Conservation (phyloP, 2,113 vertebrate genomes). For the Condylura cristata region DNA sequence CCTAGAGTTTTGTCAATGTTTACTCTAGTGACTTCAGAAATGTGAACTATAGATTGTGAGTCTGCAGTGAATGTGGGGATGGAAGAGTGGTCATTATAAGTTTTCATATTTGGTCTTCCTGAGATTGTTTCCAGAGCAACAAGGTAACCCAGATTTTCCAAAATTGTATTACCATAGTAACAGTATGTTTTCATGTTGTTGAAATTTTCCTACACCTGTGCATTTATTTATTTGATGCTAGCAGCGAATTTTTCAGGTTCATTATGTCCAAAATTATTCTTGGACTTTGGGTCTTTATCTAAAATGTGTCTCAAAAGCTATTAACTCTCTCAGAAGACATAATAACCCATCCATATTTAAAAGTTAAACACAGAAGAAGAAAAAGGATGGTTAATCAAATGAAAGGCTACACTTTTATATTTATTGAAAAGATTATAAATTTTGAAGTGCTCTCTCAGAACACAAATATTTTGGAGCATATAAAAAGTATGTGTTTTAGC, state of each 20-base stretch:
- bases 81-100: neutral
- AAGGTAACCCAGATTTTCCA: constrained; percentile 60
- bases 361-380: neutral
- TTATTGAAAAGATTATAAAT: neutral
- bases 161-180: constrained; percentile 63
- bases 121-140: constrained; percentile 50
- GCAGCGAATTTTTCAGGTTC: constrained; percentile 10
- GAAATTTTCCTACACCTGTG: neutral
- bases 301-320: neutral
- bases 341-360: neutral
- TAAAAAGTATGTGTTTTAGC: neutral
- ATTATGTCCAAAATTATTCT: constrained; percentile 35
- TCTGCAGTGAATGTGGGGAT: neutral
- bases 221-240: neutral
- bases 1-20: neutral
- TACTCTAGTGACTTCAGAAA: constrained; percentile 8
- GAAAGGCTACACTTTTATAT: neutral
- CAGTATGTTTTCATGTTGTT: constrained; percentile 46
- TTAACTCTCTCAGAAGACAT: neutral
- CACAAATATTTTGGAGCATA: neutral
- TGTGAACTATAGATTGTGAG: neutral
- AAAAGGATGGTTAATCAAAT: neutral
- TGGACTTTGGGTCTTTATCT: neutral
- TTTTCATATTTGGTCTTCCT: constrained; percentile 46
- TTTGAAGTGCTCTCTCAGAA: neutral